Evolutionary conservation across 2,888 invertebrate genomes (phyloP).

Genomic region (Trisateles emortualis): DNA sequence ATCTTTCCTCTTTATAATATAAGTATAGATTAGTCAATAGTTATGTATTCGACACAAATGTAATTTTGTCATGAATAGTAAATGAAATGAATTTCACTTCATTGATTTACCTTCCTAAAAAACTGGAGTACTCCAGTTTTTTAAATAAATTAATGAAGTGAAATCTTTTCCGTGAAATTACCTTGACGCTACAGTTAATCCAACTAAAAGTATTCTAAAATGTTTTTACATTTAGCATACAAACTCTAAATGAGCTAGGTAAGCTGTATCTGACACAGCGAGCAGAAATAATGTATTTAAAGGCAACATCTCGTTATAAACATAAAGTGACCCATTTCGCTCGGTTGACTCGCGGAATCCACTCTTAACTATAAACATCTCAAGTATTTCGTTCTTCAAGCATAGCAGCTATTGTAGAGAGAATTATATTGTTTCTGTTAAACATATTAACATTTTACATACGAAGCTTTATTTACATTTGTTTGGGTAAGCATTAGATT

Average conservation of each 20-base stretch:
- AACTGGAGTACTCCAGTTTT: too few species aligned
- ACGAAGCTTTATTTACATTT: too few species aligned
- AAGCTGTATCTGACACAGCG: background rate
- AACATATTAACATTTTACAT: background rate
- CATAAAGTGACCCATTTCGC: conserved; percentile 29
- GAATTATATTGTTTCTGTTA: conserved; percentile 3
- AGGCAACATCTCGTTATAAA: conserved; percentile 19
- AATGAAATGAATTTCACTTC: too few species aligned
- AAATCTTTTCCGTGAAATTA: too few species aligned
- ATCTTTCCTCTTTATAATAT: too few species aligned
- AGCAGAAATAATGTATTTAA: conserved; percentile 20
- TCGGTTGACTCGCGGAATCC: conserved; percentile 17
- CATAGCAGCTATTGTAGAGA: conserved; percentile 1
- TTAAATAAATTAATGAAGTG: too few species aligned
- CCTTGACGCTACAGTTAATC: too few species aligned
- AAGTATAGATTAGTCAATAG: too few species aligned
- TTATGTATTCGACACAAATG: too few species aligned
- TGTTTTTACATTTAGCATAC: background rate
- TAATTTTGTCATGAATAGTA: too few species aligned
- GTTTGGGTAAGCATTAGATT: too few species aligned
- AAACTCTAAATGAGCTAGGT: background rate
- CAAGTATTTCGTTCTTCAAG: conserved; percentile 6
- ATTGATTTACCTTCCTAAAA: too few species aligned
- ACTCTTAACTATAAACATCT: conserved; percentile 5
- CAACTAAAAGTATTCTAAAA: background rate